phyloP scores from a whole-genome alignment of 2,113 vertebrate genomes.

The Cyphomyrus plagiostoma region DNA sequence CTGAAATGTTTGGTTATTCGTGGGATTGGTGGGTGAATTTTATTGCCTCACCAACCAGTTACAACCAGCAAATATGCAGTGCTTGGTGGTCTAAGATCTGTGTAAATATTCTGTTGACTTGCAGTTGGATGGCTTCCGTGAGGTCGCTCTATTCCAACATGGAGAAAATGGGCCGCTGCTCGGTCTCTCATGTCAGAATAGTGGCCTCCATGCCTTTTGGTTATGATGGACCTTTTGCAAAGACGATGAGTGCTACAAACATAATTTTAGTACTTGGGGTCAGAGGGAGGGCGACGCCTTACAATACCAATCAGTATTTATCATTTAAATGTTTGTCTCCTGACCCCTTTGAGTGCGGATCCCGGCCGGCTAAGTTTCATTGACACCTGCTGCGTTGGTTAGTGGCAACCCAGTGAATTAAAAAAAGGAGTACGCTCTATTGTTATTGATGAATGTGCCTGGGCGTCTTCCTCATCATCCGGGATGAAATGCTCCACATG shows the following conservation, averaged over 20 bases:
- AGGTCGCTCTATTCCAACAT: background rate
- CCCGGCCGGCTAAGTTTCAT: background rate
- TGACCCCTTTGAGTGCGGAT: background rate
- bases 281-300: background rate
- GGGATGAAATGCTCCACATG: conserved; percentile 51
- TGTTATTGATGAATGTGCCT: conserved; percentile 54
- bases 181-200: background rate
- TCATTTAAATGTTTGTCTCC: background rate
- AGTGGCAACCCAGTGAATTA: background rate
- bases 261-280: background rate
- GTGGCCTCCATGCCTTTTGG: background rate
- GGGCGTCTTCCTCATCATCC: conserved; percentile 50
- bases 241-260: background rate
- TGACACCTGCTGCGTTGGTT: background rate
- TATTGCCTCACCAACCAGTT: background rate
- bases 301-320: background rate
- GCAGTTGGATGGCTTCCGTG: background rate
- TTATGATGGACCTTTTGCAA: background rate
- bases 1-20: background rate
- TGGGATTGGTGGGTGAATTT: background rate
- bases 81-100: conserved; percentile 30
- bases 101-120: conserved; percentile 43
- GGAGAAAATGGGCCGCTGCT: background rate
- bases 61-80: background rate
- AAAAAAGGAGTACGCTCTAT: conserved; percentile 41